Base-by-base conservation (phyloP, 37 sponge, comb jelly and placozoan genomes). In the Beroe forskalii region DNA sequence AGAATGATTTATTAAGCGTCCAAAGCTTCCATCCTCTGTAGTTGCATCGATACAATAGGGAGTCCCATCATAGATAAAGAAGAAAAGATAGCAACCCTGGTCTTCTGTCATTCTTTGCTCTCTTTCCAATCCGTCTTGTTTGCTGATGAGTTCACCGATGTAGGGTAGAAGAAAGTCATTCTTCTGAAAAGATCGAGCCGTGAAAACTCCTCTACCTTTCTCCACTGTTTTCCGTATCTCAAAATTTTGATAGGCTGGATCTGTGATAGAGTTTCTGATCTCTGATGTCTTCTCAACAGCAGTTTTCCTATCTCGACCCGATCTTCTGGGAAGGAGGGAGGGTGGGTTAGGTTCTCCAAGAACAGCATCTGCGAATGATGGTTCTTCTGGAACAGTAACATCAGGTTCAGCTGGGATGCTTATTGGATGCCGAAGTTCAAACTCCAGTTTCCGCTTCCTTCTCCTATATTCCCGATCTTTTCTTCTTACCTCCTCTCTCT, bases 41-140 rank as follows among this genome's bases (percentile, higher is more conserved):
- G 97, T 97, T 24, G 94, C 94, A 93, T 97, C 97, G 75, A 97
- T 75, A 90, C 96, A 94, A 39, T 0, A 60, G 44, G 17, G 14
- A 67, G 48, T 90, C 1, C 67, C 90, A 8, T 94, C 91, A 91
- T 90, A 60, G 33, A 30, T 69, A 63, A 95, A 97, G 75, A 94
- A 97, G 91, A 95, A 97, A 95, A 97, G 95, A 80, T 97, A 97
- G 91, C 95, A 94, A 30, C 97, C 97, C 28, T 93, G 76, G 90
- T 94, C 91, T 12, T 92, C 92, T 40, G 3, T 27, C 89, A 95
- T 94, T 24, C 90, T 90, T 48, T 32, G 67, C 67, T 97, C 97
- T 31, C 91, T 90, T 38, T 61, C 20, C 27, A 60, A 90, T 8
- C 94, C 97, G 55, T 94, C 91, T 27, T 90, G 67, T 14, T 64